A percentile compares a stretch with the other conserved stretches of the same genome.
phyloP scores from a whole-genome alignment of 2,113 vertebrate genomes.

The Camelus dromedarius region DNA sequence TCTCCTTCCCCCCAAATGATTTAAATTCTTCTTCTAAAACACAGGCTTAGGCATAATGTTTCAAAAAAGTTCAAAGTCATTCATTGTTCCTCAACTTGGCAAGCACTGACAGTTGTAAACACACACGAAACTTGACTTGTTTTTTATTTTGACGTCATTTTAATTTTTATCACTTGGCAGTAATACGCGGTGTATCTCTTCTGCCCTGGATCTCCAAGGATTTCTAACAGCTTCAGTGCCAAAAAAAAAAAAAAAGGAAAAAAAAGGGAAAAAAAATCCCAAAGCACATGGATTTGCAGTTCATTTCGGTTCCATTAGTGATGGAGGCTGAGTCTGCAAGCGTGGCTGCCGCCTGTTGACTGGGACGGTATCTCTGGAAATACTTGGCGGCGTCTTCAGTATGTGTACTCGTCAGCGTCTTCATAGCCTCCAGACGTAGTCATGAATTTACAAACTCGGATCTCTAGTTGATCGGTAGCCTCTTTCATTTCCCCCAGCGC shows the following conservation, averaged over 20 bases:
- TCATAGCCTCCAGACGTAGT: not conserved
- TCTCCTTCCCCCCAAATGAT: not conserved
- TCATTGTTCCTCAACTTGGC: not conserved
- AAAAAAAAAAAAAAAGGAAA: not conserved
- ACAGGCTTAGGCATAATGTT: not conserved
- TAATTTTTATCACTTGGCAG: not conserved
- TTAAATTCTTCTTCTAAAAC: not conserved
- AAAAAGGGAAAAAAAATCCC: not conserved
- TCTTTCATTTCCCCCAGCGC: not conserved
- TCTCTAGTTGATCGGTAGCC: rapidly evolving
- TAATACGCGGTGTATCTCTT: not conserved
- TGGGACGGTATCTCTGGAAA: not conserved
- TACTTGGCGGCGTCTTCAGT: rapidly evolving
- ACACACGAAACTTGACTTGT: not conserved
- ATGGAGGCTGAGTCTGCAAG: rapidly evolving
- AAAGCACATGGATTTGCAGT: not conserved
- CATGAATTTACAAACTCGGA: not conserved
- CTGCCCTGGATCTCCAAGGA: not conserved
- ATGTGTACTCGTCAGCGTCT: too few relatives aligned
- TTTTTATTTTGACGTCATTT: not conserved
- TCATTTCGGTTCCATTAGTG: rapidly evolving
- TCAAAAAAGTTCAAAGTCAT: not conserved
- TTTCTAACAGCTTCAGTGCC: rapidly evolving
- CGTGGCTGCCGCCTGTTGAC: too few relatives aligned
- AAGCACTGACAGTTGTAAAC: rapidly evolving